phyloP scores from a whole-genome alignment of 1,140 invertebrate species.

The Asbolus verrucosus region DNA sequence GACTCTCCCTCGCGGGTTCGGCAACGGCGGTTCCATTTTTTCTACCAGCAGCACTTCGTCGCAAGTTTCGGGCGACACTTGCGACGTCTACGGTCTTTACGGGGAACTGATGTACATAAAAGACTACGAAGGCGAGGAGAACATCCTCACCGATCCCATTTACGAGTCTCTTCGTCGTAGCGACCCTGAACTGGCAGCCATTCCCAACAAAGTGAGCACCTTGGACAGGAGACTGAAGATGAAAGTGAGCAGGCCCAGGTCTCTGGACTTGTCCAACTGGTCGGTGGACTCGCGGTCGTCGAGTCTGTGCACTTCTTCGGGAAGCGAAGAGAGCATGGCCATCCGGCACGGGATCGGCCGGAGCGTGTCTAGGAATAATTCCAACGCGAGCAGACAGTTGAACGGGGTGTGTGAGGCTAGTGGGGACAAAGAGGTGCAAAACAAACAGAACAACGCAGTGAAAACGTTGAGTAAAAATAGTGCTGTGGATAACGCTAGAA shows the following conservation, averaged over 20 bases:
- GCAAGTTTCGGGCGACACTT: conserved; percentile 74
- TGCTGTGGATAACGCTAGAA: conserved; percentile 68
- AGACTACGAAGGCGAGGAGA: conserved; percentile 85
- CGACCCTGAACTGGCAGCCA: conserved; percentile 85
- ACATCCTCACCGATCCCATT: conserved; percentile 76
- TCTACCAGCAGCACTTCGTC: conserved; percentile 70
- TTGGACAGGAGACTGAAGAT: conserved; percentile 82
- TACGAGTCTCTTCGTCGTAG: conserved; percentile 81
- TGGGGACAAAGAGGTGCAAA: conserved; percentile 33
- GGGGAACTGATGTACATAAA: conserved; percentile 91
- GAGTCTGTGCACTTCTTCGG: conserved; percentile 82
- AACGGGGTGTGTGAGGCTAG: conserved; percentile 57
- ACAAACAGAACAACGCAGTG: conserved; percentile 9
- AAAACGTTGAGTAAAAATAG: conserved; percentile 60
- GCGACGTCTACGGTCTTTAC: conserved; percentile 90
- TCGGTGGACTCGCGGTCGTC: conserved; percentile 88
- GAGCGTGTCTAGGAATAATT: conserved; percentile 78
- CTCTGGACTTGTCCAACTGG: conserved; percentile 87
- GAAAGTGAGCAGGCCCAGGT: conserved; percentile 83
- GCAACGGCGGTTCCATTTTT: conserved; percentile 66
- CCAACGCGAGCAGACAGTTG: conserved; percentile 71
- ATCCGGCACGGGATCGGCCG: conserved; percentile 69
- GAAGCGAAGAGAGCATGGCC: conserved; percentile 84
- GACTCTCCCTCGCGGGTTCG: conserved; percentile 78
- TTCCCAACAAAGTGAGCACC: conserved; percentile 84